phyloP scores from a whole-genome alignment of 2,888 invertebrate species.

The Patella depressa region DNA sequence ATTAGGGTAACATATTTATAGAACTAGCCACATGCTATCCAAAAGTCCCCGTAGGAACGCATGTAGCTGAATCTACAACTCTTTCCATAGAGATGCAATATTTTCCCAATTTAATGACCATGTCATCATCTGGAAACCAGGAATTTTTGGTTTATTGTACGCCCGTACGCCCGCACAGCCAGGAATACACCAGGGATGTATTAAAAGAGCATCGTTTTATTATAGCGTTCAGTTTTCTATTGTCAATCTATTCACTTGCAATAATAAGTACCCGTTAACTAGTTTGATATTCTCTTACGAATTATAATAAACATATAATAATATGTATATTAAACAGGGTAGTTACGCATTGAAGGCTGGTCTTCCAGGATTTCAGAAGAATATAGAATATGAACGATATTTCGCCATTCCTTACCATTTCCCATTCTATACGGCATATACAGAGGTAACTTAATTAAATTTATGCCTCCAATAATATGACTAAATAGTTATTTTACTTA shows the following conservation, averaged over 20 bases:
- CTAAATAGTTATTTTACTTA: no score
- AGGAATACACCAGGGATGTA: neutral
- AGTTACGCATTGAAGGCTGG: constrained; percentile 41
- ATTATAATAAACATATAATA: neutral
- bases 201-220: neutral
- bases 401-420: constrained; percentile 62
- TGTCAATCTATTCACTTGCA: neutral
- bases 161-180: no score
- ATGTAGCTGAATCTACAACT: no score
- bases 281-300: neutral
- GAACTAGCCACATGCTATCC: no score
- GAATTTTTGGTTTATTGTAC: no score
- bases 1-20: no score
- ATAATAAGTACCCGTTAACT: neutral
- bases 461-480: no score
- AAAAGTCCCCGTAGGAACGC: no score
- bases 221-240: neutral
- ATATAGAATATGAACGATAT: constrained; percentile 53
- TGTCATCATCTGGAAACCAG: no score
- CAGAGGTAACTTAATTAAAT: constrained; percentile 51
- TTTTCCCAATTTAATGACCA: no score
- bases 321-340: constrained; percentile 42
- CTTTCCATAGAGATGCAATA: no score
- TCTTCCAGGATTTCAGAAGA: constrained; percentile 49
- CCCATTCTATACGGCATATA: constrained; percentile 66